Conservation (phyloP, 2,113 vertebrate genomes). For the Crotalus viridis region DNA sequence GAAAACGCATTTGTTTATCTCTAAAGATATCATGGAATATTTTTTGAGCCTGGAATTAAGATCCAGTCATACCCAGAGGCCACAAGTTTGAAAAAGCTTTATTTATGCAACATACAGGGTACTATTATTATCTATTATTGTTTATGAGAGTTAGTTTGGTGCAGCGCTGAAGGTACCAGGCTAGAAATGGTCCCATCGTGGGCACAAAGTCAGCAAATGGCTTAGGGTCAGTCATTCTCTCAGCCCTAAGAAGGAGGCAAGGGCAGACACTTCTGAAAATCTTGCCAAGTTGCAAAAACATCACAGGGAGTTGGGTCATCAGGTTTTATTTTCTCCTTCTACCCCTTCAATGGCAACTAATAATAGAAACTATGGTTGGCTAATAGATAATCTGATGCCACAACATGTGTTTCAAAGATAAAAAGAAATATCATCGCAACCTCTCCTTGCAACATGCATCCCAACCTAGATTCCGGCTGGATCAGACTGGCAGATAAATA, state of each 20-base stretch:
- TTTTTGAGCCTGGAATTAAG: not conserved
- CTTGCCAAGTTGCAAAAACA: not conserved
- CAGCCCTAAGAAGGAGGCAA: not conserved
- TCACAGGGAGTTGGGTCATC: not conserved
- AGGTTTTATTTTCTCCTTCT: not conserved
- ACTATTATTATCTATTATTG: not conserved
- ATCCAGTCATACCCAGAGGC: not conserved
- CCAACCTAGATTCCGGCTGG: not conserved
- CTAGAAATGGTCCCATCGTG: not conserved
- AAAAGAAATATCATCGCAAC: no score
- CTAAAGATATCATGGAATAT: not conserved
- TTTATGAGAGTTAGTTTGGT: not conserved
- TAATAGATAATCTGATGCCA: not conserved
- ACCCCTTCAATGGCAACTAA: not conserved
- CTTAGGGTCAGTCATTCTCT: not conserved
- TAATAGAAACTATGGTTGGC: not conserved
- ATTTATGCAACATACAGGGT: not conserved
- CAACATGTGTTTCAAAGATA: not conserved
- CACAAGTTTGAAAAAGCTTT: not conserved
- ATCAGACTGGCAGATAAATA: not conserved
- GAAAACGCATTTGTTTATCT: not conserved
- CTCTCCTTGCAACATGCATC: not conserved
- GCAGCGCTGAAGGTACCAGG: not conserved
- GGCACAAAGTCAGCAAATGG: not conserved
- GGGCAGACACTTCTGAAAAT: not conserved